Conservation (phyloP, 2,888 invertebrate genomes). For the Acanthoscelides obtectus region DNA sequence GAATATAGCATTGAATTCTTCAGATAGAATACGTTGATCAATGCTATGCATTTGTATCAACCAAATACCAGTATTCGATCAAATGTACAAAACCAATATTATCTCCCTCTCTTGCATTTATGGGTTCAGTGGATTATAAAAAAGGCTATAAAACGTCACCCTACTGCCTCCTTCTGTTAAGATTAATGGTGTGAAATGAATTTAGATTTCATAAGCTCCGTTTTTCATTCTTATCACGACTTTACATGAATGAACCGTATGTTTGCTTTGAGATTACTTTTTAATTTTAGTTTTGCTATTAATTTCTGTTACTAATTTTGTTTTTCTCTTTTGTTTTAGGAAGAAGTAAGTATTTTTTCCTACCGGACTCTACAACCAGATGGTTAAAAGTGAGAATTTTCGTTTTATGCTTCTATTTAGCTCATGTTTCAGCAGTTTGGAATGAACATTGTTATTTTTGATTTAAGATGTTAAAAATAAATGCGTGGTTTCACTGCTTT, state of each 20-base stretch:
- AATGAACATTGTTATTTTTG: neutral
- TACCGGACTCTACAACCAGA: constrained; percentile 4
- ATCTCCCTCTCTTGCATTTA: neutral
- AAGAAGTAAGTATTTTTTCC: constrained; percentile 46
- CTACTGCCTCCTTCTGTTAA: neutral
- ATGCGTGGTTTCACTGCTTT: too few species aligned
- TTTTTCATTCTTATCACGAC: constrained; percentile 22
- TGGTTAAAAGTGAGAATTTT: neutral
- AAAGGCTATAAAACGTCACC: neutral
- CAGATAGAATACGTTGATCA: too few species aligned
- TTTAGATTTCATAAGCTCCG: constrained; percentile 17
- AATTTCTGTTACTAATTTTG: constrained; percentile 38
- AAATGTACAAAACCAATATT: neutral
- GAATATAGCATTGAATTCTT: too few species aligned
- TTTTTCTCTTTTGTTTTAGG: constrained; percentile 48
- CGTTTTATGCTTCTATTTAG: neutral
- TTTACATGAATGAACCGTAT: constrained; percentile 25
- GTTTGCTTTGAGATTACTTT: constrained; percentile 6
- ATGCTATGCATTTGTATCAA: too few species aligned
- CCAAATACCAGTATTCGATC: too few species aligned
- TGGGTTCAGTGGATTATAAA: neutral
- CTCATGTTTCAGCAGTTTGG: neutral
- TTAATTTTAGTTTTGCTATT: constrained; percentile 16
- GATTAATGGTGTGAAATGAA: constrained; percentile 26
- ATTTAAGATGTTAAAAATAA: too few species aligned